Evolutionary conservation across 1,140 invertebrate species (phyloP).

Genomic region (Sesamia nonagrioides): DNA sequence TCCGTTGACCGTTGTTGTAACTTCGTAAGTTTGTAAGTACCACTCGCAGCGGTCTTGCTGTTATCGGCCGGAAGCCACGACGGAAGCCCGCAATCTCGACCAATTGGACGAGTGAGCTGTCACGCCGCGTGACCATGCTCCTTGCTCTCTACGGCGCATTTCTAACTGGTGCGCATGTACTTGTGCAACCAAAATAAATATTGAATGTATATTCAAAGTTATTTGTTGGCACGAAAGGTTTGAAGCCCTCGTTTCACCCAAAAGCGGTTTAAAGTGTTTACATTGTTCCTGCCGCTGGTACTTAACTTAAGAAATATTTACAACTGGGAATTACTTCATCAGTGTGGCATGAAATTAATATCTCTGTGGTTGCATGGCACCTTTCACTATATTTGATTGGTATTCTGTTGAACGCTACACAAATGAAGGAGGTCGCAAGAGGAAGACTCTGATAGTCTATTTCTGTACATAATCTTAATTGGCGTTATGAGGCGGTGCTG

Average conservation of each 20-base stretch:
- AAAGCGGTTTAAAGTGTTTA: neutral
- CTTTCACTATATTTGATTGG: neutral
- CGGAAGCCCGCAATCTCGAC: slow-evolving; percentile 85
- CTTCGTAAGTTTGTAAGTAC: slow-evolving; percentile 58
- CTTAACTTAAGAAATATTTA: neutral
- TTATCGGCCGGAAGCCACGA: slow-evolving; percentile 80
- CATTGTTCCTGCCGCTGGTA: too few species aligned
- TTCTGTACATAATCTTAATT: slow-evolving; percentile 40
- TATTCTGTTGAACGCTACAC: too few species aligned
- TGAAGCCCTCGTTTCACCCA: neutral
- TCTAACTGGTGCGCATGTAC: slow-evolving; percentile 48
- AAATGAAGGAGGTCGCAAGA: slow-evolving; percentile 16
- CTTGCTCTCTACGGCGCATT: slow-evolving; percentile 53
- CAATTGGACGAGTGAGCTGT: slow-evolving; percentile 79
- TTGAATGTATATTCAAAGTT: neutral
- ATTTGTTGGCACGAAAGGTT: neutral
- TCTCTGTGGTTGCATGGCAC: neutral
- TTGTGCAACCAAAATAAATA: slow-evolving; percentile 17
- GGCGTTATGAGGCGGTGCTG: slow-evolving; percentile 40
- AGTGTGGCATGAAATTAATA: neutral
- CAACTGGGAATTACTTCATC: neutral
- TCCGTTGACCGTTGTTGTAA: slow-evolving; percentile 77
- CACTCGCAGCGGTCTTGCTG: slow-evolving; percentile 66
- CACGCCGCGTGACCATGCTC: slow-evolving; percentile 78
- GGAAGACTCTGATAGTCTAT: slow-evolving; percentile 2